Percentiles rank a stretch among this genome's conserved stretches.
Conservation (phyloP, 2,888 invertebrate species). For the Dynastes maya region DNA sequence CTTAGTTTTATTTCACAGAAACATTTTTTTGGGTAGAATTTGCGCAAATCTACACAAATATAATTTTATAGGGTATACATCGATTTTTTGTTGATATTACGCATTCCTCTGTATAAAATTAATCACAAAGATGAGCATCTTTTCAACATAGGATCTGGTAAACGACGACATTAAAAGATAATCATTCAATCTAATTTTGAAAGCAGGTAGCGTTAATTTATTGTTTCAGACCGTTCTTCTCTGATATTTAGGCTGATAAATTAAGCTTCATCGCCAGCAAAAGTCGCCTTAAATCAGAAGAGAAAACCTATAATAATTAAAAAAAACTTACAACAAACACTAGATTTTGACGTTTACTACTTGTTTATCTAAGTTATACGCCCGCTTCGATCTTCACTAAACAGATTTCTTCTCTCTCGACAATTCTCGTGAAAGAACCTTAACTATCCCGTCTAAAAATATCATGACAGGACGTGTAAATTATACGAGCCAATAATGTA, state of each 20-base stretch:
- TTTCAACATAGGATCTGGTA: neutral
- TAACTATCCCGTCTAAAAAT: constrained; percentile 19
- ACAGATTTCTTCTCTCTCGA: constrained; percentile 5
- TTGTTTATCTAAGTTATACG: constrained; percentile 22
- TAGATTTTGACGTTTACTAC: constrained; percentile 29
- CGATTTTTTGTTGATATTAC: neutral
- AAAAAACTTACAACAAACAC: constrained; percentile 11
- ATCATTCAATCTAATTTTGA: constrained; percentile 1
- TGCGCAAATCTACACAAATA: neutral
- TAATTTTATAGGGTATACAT: neutral
- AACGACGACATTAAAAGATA: neutral
- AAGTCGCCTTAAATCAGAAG: neutral
- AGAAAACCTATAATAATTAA: neutral
- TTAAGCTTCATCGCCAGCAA: neutral
- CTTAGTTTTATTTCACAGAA: neutral
- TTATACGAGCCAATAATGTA: constrained; percentile 8
- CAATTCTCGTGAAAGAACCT: neutral
- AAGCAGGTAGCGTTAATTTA: neutral
- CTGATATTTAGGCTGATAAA: neutral
- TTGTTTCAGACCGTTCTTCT: neutral
- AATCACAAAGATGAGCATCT: neutral
- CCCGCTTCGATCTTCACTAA: constrained; percentile 1
- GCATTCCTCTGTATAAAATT: neutral
- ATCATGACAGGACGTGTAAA: constrained; percentile 7
- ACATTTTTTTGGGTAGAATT: neutral